Base-by-base conservation (phyloP, 2,888 invertebrate species). In the Acrobasis repandana region DNA sequence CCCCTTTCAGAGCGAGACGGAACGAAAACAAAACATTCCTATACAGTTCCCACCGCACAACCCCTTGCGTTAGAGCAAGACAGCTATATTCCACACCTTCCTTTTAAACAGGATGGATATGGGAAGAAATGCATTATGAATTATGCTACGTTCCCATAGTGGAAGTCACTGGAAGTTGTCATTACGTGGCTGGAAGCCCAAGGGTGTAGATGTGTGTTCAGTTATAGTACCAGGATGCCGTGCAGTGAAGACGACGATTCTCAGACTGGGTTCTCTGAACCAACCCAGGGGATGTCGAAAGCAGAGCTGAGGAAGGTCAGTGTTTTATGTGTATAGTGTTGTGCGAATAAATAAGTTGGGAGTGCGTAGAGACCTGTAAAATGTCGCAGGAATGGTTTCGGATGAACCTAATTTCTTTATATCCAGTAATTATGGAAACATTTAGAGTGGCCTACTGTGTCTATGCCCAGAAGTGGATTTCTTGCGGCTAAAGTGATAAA, bases 291-390 rank as follows among this genome's bases (percentile, higher is more conserved):
- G 62, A 90, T 95, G 93, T 94, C 95, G 0, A 95, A 95, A 76
- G 95, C 95, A 0, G 95, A 95, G 77, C 85, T 95, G 62, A 89
- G 95, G 82, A 94, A 95, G 93, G 95, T 95, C 86, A 88, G 65
- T 52, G 38, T 36, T 34, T 47, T 48, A 2, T 48, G 18, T 63
- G 28, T 6, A 28, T 28, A 28, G 28, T 28, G 60, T 34, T 52
- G 58, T 63, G 61, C 33, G 51, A n/a, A 36, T 38, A n/a, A n/a
- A n/a, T 56, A 33, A 4, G 2, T 28, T 6, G 28, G 28, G 6
- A 28, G 28, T 28, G 28, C 28, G 28, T 28, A 6, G 28, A 28
- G 28, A 28, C 2, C 28, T 5, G 28, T 20, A 20, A 28, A 28
- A 28, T 4, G n/a, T n/a, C n/a, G 28, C 28, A 28, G 28, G 2